These are phyloP conservation scores for Drosophila acutilabella DNA, from an alignment of 2,888 invertebrate species.

Conservation along the genomic window DNA sequence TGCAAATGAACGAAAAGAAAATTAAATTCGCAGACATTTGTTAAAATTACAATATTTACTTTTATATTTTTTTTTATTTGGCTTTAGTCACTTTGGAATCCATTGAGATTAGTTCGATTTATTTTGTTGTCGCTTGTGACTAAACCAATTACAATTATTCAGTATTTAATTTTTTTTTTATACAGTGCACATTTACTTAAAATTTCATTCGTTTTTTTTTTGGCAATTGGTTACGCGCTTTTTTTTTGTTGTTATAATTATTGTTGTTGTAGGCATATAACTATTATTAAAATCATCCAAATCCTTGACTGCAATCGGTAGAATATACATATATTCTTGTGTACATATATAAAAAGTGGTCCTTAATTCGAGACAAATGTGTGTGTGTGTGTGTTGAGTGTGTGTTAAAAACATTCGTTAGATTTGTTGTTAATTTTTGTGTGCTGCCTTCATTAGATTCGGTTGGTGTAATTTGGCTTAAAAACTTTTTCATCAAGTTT, in stretches of 20 bases:
- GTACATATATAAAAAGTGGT: constrained; percentile 74
- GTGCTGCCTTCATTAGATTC: constrained; percentile 26
- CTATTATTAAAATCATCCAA: constrained; percentile 67
- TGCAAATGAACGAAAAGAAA: constrained; percentile 34
- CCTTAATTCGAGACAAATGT: constrained; percentile 77
- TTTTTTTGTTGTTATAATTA: constrained; percentile 37
- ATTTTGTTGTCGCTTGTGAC: constrained; percentile 32
- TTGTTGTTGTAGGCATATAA: constrained; percentile 27
- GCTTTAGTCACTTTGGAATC: constrained; percentile 45
- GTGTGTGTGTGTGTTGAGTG: constrained; percentile 46
- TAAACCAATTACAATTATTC: constrained; percentile 44
- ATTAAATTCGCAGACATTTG: constrained; percentile 56
- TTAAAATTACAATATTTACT: constrained; percentile 15
- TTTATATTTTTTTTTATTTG: constrained; percentile 10
- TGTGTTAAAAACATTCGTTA: constrained; percentile 60
- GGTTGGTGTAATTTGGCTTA: constrained; percentile 46
- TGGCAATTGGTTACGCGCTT: constrained; percentile 78
- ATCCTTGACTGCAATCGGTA: constrained; percentile 74
- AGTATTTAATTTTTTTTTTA: constrained; percentile 48
- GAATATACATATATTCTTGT: constrained; percentile 58
- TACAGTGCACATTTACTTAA: constrained; percentile 49
- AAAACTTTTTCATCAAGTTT: constrained; percentile 60
- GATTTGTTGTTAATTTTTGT: constrained; percentile 15
- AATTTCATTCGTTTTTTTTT: constrained; percentile 42
- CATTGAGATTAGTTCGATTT: constrained; percentile 50